phyloP scores from a whole-genome alignment of 2,888 invertebrate species.

The Dromius quadrimaculatus region DNA sequence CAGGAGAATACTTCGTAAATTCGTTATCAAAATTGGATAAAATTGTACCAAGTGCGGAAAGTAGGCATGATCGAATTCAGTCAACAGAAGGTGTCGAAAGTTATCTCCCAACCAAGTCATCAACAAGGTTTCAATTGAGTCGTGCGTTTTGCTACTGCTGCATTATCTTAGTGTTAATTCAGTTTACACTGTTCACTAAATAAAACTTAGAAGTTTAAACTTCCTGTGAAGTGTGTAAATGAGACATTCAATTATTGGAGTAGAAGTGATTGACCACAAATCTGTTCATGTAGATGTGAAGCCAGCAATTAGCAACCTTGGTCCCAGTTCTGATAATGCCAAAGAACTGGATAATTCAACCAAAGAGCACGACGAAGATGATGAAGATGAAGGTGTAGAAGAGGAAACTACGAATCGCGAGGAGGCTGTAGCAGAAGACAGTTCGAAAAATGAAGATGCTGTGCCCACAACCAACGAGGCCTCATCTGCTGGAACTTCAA shows the following conservation, averaged over 20 bases:
- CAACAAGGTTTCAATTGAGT: not conserved
- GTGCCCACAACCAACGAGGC: conserved; percentile 54
- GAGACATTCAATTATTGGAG: conserved; percentile 41
- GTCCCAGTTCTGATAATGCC: conserved; percentile 39
- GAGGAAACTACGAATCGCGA: conserved; percentile 54
- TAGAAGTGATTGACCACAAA: conserved; percentile 53
- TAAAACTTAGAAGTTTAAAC: conserved; percentile 33
- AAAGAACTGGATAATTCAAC: conserved; percentile 39
- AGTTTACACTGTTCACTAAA: conserved; percentile 32
- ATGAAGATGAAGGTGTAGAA: conserved; percentile 56
- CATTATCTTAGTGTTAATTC: conserved; percentile 2
- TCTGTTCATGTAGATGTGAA: conserved; percentile 60
- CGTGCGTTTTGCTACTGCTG: not conserved
- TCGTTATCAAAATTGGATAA: conserved; percentile 14
- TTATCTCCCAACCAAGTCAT: too few species aligned
- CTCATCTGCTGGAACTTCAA: conserved; percentile 55
- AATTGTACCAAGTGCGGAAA: conserved; percentile 12
- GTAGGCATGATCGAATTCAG: conserved; percentile 22
- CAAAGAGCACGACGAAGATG: conserved; percentile 42
- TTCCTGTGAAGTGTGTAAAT: conserved; percentile 48
- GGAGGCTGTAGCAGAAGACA: conserved; percentile 55
- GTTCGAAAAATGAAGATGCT: conserved; percentile 56
- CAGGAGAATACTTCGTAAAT: conserved; percentile 1
- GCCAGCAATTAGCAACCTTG: conserved; percentile 56
- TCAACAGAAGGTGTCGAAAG: too few species aligned